Evolutionary conservation across 2,888 invertebrate species (phyloP).

Genomic region (Scaptomyza cyrtandrae): DNA sequence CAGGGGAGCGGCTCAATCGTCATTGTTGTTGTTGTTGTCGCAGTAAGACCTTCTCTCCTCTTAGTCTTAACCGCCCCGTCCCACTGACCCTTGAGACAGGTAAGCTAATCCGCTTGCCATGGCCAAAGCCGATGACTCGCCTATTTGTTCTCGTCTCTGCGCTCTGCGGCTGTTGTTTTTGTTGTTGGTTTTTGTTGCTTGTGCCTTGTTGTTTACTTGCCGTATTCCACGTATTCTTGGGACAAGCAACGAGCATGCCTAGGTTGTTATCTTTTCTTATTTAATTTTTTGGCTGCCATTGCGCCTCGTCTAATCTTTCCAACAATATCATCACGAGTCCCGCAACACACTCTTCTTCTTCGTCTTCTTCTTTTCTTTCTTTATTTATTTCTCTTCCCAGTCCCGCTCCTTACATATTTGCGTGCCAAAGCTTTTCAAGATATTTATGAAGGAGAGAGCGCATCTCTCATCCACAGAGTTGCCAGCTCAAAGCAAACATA

Average conservation of each 20-base stretch:
- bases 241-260: conserved; percentile 53
- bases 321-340: conserved; percentile 75
- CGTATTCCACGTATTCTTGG: conserved; percentile 55
- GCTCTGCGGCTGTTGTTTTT: conserved; percentile 18
- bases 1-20: conserved; percentile 52
- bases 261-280: conserved; percentile 76
- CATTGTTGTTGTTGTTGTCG: not conserved
- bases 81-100: conserved; percentile 45
- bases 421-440: conserved; percentile 7
- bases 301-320: conserved; percentile 78
- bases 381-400: not conserved
- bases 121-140: conserved; percentile 72
- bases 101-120: conserved; percentile 74
- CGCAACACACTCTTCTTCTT: conserved; percentile 6
- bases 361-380: not conserved
- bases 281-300: conserved; percentile 76
- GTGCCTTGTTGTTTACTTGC: conserved; percentile 32
- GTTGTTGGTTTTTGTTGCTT: conserved; percentile 9
- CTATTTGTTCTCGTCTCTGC: conserved; percentile 69
- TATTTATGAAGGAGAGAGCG: not conserved
- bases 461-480: not conserved
- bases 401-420: conserved; percentile 9
- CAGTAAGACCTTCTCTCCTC: not conserved
- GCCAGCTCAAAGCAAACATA: too few species aligned
- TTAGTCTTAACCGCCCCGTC: not conserved